Evolutionary conservation across 2,113 vertebrate species (phyloP), one percentile per base, ranked within the genome.

Genomic region (Strix aluco): DNA sequence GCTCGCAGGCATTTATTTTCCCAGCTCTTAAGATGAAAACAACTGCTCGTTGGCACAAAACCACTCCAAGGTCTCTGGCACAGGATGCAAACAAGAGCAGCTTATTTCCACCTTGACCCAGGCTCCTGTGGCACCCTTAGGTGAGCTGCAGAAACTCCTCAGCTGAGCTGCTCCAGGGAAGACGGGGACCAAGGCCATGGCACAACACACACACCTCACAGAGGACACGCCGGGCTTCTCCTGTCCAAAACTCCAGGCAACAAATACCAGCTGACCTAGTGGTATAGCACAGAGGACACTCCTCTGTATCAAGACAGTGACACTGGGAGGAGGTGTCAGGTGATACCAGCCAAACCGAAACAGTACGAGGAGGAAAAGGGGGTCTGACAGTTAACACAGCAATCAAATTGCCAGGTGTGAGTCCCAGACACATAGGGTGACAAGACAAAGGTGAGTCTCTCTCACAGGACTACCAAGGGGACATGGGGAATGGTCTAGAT

Each of bases 121-220:
- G 40, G 49, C 38, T 88, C 34, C 71, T 34, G 17, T 1, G 5
- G 71, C 62, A 61, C 49, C 44, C 49, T 54, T 13, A 2, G 27
- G 26, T 0, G 0, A 62, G 61, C 66, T 44, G 15, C 44, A 69
- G 40, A 32, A 25, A 18, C 23, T 22, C 62, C 49, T 61, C 58
- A 49, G 40, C 62, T 30, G 5, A 72, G 58, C 15, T 38, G 38
- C 26, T 38, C 36, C 42, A 13, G 29, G 55, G 19, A 73, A 58
- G 22, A 16, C 0, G 8, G 20, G 27, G 16, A 70, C 23, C 21
- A 9, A 65, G 49, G 32, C 61, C 40, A 4, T 0, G 3, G 42
- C 67, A 80, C 49, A 36, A 22, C 6, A 15, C 22, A 44, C 2
- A 0, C 5, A 0, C 20, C 21, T n/a, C 0, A 0, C 36, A n/a